Percentiles rank a stretch among this genome's conserved stretches.
These are phyloP conservation scores for Lypha dubia DNA, from an alignment of 2,888 invertebrate species.

Conservation along the genomic window DNA sequence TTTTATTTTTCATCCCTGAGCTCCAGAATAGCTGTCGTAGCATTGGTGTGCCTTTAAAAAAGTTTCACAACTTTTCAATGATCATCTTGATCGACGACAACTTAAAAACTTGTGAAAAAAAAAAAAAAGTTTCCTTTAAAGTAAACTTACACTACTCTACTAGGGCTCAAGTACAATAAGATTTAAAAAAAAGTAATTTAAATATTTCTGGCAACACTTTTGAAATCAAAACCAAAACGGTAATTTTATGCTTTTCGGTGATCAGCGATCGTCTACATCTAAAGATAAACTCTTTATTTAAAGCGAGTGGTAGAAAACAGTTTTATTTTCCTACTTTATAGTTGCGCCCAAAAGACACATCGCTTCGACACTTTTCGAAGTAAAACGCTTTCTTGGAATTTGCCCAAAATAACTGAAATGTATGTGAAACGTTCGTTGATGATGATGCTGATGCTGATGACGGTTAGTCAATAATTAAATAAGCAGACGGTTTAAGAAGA, in stretches of 20 bases:
- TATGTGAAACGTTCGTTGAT: slow-evolving; percentile 59
- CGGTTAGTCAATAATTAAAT: slow-evolving; percentile 42
- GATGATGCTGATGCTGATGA: slow-evolving; percentile 40
- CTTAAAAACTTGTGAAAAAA: too few species aligned
- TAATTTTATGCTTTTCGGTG: slow-evolving; percentile 18
- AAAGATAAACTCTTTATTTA: slow-evolving; percentile 33
- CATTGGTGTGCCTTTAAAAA: too few species aligned
- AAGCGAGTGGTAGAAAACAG: slow-evolving; percentile 53
- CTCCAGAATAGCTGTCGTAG: too few species aligned
- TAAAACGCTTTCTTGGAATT: slow-evolving; percentile 82
- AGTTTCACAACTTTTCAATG: too few species aligned
- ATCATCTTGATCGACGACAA: too few species aligned
- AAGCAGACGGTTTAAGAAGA: slow-evolving; percentile 28
- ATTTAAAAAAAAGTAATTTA: neutral
- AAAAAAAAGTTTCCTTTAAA: too few species aligned
- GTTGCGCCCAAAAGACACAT: slow-evolving; percentile 35
- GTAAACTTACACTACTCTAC: too few species aligned
- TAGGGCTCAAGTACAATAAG: too few species aligned
- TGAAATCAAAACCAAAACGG: neutral
- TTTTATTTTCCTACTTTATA: slow-evolving; percentile 42
- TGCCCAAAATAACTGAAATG: slow-evolving; percentile 74
- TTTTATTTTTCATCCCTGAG: too few species aligned
- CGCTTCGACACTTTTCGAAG: slow-evolving; percentile 81
- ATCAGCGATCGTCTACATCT: slow-evolving; percentile 51
- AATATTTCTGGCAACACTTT: slow-evolving; percentile 36